A percentile compares a stretch with the other conserved stretches of the same genome.
Evolutionary conservation across 1,140 invertebrate genomes (phyloP).

Genomic region (Dendroctonus valens): DNA sequence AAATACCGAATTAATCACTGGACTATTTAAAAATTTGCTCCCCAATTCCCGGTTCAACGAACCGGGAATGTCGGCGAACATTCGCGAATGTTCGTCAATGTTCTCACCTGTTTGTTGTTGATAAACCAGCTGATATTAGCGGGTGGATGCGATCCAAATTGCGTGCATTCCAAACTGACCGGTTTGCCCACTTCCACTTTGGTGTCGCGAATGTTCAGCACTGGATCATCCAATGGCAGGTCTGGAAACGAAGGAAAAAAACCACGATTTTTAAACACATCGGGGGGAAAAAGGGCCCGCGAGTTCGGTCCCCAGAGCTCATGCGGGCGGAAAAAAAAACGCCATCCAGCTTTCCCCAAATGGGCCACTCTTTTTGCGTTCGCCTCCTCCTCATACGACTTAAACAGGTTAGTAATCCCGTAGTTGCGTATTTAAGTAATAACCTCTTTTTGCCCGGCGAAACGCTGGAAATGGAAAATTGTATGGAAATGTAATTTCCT

Average conservation of each 20-base stretch:
- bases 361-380: background rate
- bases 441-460: conserved; percentile 10
- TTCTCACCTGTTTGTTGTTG: conserved; percentile 61
- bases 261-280: background rate
- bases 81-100: background rate
- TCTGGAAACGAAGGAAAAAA: conserved; percentile 32
- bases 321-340: too few relatives aligned
- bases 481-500: conserved; percentile 24
- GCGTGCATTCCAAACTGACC: conserved; percentile 57
- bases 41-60: background rate
- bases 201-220: conserved; percentile 41
- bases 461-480: conserved; percentile 18
- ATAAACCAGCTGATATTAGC: conserved; percentile 66
- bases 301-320: too few relatives aligned
- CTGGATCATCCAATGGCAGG: conserved; percentile 40
- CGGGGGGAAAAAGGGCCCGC: too few relatives aligned
- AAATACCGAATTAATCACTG: background rate
- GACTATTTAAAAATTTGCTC: background rate
- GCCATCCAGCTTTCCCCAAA: too few relatives aligned
- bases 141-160: conserved; percentile 57
- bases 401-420: conserved; percentile 14
- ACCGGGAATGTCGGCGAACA: background rate
- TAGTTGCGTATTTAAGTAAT: conserved; percentile 20
- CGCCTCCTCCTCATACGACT: background rate
- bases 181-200: conserved; percentile 47